Base-by-base conservation (phyloP, 2,113 vertebrate species). In the Cricetomys ansorgei region DNA sequence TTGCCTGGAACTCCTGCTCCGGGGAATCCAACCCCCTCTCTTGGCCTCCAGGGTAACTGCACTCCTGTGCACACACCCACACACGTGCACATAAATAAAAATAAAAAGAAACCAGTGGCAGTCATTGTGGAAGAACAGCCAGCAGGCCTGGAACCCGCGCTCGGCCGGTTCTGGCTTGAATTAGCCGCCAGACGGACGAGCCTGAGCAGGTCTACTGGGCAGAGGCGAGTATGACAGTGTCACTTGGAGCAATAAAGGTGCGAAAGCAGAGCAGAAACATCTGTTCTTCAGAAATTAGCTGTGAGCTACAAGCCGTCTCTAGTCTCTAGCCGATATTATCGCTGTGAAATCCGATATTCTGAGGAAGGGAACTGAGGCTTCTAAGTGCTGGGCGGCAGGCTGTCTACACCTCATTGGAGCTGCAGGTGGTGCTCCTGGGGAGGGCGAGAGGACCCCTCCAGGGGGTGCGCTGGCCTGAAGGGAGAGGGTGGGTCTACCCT, bases 231-330 rank as follows among this genome's bases (percentile, higher is more conserved):
- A 75, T 91, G 83, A 43, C 64, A 27, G 2, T 86, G 43, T 94
- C 90, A 95, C 90, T 40, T 0, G 11, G 55, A 89, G 92, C 80
- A 73, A 96, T 70, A 90, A 97, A 96, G 97, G 96, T 96, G 80
- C 81, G 70, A 69, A 95, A 85, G 96, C 5, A 80, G 73, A 95
- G 92, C 94, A 37, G 95, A 97, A 97, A 97, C 97, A 93, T 7
- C 67, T 94, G 83, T 96, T 97, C 94, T 86, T 23, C 73, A 92
- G 89, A 93, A 81, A 92, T 72, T 91, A 91, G 95, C 91, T 96
- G 97, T 91, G 92, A 83, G 96, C 80, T 65, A 53, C 1, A 65
- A 53, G 81, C 83, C 69, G 92, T 89, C 43, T 83, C 75, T 43
- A 75, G 88, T 85, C 43, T 84, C 72, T 53, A 81, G 86, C 87